Evolutionary conservation across 23 tunicate species (phyloP).

Genomic region (Ciona savignyi): DNA sequence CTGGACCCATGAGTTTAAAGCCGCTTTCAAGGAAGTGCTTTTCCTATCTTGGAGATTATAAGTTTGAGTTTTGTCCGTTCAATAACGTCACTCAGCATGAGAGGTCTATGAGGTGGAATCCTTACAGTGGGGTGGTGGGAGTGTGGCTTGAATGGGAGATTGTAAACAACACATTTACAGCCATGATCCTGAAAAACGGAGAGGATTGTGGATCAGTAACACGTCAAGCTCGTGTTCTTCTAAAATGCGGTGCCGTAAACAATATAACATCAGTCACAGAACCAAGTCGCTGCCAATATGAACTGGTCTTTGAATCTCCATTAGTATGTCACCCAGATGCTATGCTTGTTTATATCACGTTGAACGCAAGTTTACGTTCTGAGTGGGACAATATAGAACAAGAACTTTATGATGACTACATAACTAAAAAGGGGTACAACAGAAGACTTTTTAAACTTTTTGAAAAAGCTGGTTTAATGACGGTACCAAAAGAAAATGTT

Average conservation of each 20-base stretch:
- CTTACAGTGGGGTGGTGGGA: slow-evolving; percentile 84
- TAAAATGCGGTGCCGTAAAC: slow-evolving; percentile 46
- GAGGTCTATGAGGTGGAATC: slow-evolving; percentile 60
- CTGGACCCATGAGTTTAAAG: slow-evolving; percentile 57
- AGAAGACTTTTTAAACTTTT: slow-evolving; percentile 16
- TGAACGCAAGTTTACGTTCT: slow-evolving; percentile 13
- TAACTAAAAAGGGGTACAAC: slow-evolving; percentile 70
- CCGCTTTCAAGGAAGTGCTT: slow-evolving; percentile 39
- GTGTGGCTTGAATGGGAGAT: slow-evolving; percentile 81
- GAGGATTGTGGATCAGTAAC: slow-evolving; percentile 58
- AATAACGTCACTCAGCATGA: slow-evolving; percentile 77
- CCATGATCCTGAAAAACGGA: slow-evolving; percentile 62
- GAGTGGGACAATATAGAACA: slow-evolving; percentile 66
- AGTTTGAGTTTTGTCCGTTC: slow-evolving; percentile 61
- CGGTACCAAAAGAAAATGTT: background rate
- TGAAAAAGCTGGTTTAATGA: slow-evolving; percentile 43
- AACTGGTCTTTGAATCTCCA: slow-evolving; percentile 54
- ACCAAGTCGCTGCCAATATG: slow-evolving; percentile 51
- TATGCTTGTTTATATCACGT: slow-evolving; percentile 54
- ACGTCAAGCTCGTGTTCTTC: slow-evolving; percentile 38
- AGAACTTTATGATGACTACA: slow-evolving; percentile 29
- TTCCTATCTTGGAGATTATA: slow-evolving; percentile 36
- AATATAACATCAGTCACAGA: slow-evolving; percentile 58
- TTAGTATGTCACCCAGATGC: slow-evolving; percentile 64
- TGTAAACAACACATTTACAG: slow-evolving; percentile 33